Base-by-base conservation (phyloP, 1,140 invertebrate species). In the Subanguina moxae region DNA sequence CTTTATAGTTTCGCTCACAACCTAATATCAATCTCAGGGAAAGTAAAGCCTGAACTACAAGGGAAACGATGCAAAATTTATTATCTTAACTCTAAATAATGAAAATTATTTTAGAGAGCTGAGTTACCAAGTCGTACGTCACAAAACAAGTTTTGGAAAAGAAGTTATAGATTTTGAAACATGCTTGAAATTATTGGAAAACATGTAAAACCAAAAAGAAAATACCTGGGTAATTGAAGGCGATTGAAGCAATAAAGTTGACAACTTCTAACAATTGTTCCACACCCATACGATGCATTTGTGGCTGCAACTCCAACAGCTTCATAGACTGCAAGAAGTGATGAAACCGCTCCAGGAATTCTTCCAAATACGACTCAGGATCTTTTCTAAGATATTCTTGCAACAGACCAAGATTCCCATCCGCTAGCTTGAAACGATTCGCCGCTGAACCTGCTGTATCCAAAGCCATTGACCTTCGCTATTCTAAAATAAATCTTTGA, bases 281-380 rank as follows among this genome's bases (percentile, higher is more conserved):
- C 8, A 80, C 38, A 38, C 76, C 75, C 64, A 71, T 70, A 56
- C 80, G 64, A 64, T 79, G 74, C 58, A 82, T 64, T 23, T 66
- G 42, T 0, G 79, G 81, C 65, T 81, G 78, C 8, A 81, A 23
- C 45, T 81, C 68, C n/a, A 81, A 67, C n/a, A 81, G 45, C 43
- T 82, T 78, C 61, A 78, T 74, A 1, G 68, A 73, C 48, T 80
- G 73, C 17, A 70, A 42, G 65, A 76, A 81, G 56, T 82, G 78
- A n/a, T 69, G 58, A 45, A 82, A 76, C 63, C 78, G 79, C 48
- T 81, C 79, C 21, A 64, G 52, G 65, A 81, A 81, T 65, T 81
- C 79, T 43, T 82, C 79, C 25, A 71, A 58, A 62, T 81, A 81
- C 15, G 68, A 73, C 30, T 82, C 79, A 0, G 79, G 80, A 62